Base-by-base conservation (phyloP, 2,113 vertebrate species). In the Gyps fulvus region DNA sequence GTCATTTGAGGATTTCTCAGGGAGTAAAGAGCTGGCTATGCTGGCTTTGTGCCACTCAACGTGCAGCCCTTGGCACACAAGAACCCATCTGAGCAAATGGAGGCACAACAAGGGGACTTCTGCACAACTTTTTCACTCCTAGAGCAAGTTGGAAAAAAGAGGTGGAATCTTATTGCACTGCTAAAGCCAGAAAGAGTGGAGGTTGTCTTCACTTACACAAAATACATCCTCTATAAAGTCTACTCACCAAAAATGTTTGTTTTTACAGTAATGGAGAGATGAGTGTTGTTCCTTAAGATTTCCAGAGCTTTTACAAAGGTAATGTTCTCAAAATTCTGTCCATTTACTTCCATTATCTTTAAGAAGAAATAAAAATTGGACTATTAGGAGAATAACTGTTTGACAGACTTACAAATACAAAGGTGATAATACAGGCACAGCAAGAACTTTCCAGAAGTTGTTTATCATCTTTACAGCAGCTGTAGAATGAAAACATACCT, bases 261-360 rank as follows among this genome's bases (percentile, higher is more conserved):
- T 98, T 99, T 99, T 70, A 99, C 99, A 50, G 99, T 99, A 83
- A 99, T 98, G n/a, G 99, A 99, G 91, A 99, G 99, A 95, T 99
- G 99, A 10, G 99, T 99, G 97, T 99, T 99, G 96, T 99, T 99
- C 96, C 94, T 98, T 54, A 99, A 93, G 94, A 99, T 99, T 98
- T 99, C 99, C 87, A 99, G 97, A 38, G 99, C 99, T 98, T 99
- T 99, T 96, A 96, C 93, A 97, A 98, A 98, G 20, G 99, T 98
- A 83, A 99, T 99, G 97, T 99, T 99, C 96, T 99, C 99, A 98
- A 99, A 99, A 97, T 99, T 99, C 97, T 99, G 99, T 32, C 99
- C 99, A 42, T 99, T 99, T 66, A 99, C 98, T 98, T 99, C 99
- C 99, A 99, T 99, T 98, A 99, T 99, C 99, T 99, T 97, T 88